A percentile compares a stretch with the other conserved stretches of the same genome.
These are phyloP conservation scores for Sarcophaga variegata DNA, from an alignment of 2,888 invertebrate genomes.

Conservation along the genomic window DNA sequence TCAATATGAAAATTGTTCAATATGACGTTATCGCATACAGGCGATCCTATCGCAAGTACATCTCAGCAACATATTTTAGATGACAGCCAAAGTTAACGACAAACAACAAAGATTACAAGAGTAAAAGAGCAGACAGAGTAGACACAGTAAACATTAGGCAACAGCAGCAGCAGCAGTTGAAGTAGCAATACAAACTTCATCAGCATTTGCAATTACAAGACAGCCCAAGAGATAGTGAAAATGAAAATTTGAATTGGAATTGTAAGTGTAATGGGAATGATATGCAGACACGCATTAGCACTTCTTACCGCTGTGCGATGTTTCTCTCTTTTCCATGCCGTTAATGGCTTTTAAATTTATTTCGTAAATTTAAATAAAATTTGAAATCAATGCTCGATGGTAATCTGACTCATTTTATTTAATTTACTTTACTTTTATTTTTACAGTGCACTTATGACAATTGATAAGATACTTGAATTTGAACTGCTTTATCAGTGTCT, in stretches of 20 bases:
- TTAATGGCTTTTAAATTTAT: too few species aligned
- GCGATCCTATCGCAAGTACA: slow-evolving; percentile 64
- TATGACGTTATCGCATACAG: slow-evolving; percentile 53
- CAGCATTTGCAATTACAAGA: neutral
- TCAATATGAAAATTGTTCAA: neutral
- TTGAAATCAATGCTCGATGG: slow-evolving; percentile 48
- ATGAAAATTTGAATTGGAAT: neutral
- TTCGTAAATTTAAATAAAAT: slow-evolving; percentile 57
- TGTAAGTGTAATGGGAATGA: neutral
- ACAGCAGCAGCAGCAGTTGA: neutral
- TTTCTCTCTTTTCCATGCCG: too few species aligned
- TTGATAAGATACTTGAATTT: slow-evolving; percentile 39
- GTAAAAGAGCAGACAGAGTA: too few species aligned
- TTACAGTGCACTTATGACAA: slow-evolving; percentile 45
- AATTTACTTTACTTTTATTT: slow-evolving; percentile 9
- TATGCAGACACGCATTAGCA: neutral
- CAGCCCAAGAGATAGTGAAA: neutral
- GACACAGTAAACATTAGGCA: too few species aligned
- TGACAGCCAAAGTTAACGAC: neutral
- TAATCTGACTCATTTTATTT: slow-evolving; percentile 19
- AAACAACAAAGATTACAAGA: neutral
- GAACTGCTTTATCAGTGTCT: too few species aligned
- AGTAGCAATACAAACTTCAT: neutral
- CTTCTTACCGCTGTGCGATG: neutral
- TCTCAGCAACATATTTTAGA: slow-evolving; percentile 59